These are phyloP conservation scores for Caenorhabditis sulstoni DNA, from an alignment of 2,888 invertebrate genomes.

Conservation along the genomic window DNA sequence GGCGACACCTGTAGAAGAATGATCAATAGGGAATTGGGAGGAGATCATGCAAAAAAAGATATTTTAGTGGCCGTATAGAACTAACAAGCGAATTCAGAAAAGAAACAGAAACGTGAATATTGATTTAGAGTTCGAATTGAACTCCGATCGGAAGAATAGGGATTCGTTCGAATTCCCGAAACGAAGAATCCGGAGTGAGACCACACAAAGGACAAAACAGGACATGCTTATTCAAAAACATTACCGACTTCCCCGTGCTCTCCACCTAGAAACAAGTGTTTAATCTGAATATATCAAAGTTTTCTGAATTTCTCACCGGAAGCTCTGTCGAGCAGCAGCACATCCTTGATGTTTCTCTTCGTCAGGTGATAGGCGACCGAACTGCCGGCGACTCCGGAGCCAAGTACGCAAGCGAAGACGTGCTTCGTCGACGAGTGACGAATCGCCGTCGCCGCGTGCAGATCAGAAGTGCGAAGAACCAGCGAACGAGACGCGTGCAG, in stretches of 20 bases:
- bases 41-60: neutral
- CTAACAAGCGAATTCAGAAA: too few relatives aligned
- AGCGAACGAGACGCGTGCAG: slow-evolving; percentile 51
- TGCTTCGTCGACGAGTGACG: slow-evolving; percentile 58
- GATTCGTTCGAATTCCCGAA: too few relatives aligned
- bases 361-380: slow-evolving; percentile 82
- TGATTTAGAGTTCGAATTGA: too few relatives aligned
- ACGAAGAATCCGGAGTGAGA: too few relatives aligned
- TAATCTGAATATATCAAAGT: neutral
- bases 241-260: slow-evolving; percentile 31
- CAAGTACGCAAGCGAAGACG: slow-evolving; percentile 79
- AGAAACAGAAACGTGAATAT: too few relatives aligned
- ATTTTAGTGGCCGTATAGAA: too few relatives aligned
- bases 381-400: slow-evolving; percentile 82
- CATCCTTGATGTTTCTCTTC: slow-evolving; percentile 80
- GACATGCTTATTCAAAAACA: slow-evolving; percentile 17
- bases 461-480: slow-evolving; percentile 35
- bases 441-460: slow-evolving; percentile 9
- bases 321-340: slow-evolving; percentile 70
- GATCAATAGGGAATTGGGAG: neutral
- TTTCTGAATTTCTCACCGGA: slow-evolving; percentile 41
- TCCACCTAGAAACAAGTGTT: slow-evolving; percentile 25
- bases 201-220: slow-evolving; percentile 26
- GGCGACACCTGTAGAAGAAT: slow-evolving; percentile 58
- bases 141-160: too few relatives aligned